A percentile compares a stretch with the other conserved stretches of the same genome.
Conservation (phyloP, 2,113 vertebrate species). For the Sinocyclocheilus maitianheensis region DNA sequence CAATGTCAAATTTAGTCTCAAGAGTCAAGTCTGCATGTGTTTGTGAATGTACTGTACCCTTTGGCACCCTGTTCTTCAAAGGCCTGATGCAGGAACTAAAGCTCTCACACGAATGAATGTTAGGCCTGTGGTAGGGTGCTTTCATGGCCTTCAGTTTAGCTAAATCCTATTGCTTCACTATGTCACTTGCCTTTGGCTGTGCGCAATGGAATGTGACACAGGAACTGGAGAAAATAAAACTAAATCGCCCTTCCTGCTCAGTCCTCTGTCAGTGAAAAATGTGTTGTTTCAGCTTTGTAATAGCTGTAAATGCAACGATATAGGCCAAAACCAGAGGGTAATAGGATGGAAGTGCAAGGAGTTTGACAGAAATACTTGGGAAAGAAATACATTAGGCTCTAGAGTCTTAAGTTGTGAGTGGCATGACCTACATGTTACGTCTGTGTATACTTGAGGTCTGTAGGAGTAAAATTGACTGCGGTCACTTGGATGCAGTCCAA, state of each 20-base stretch:
- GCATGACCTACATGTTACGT: conserved; percentile 6
- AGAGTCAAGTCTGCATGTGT: neutral
- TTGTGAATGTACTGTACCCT: neutral
- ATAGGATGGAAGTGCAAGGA: conserved; percentile 2
- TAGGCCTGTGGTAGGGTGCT: conserved; percentile 10
- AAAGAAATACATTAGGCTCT: conserved; percentile 27
- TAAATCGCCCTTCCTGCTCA: conserved; percentile 41
- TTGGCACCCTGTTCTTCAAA: neutral
- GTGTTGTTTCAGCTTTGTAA: conserved; percentile 30
- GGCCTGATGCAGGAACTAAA: conserved; percentile 27
- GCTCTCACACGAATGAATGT: conserved; percentile 13
- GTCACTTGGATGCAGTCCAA: neutral
- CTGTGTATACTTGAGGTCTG: neutral
- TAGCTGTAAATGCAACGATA: neutral
- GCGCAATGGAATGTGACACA: conserved; percentile 53
- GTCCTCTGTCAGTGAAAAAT: conserved; percentile 38
- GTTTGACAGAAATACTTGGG: conserved; percentile 27
- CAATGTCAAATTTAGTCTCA: conserved; percentile 20
- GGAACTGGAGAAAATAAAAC: conserved; percentile 48
- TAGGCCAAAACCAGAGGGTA: neutral
- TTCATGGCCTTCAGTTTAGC: conserved; percentile 43
- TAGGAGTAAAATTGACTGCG: neutral
- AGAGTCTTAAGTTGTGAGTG: neutral
- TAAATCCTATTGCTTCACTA: conserved; percentile 46
- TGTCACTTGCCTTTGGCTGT: conserved; percentile 39